These are phyloP conservation scores for Psix sp. DNA, from an alignment of 1,140 invertebrate genomes.

Conservation along the genomic window DNA sequence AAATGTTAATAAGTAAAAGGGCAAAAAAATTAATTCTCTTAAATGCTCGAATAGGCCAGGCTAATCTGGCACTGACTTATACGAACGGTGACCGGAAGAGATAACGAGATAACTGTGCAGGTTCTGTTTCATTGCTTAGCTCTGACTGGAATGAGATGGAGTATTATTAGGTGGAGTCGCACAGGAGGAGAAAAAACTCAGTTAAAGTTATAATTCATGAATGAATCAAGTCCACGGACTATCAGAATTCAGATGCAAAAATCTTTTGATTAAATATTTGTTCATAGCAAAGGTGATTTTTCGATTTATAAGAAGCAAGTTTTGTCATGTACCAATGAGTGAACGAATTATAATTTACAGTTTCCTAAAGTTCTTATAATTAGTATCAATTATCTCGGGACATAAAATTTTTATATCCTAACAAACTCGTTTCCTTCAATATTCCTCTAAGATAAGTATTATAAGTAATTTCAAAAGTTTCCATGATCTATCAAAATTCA, in stretches of 20 bases:
- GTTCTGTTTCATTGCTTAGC: constrained; percentile 43
- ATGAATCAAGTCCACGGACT: constrained; percentile 9
- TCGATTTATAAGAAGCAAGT: background rate
- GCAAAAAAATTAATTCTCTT: constrained; percentile 28
- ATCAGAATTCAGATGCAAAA: constrained; percentile 1
- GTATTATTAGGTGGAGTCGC: constrained; percentile 20
- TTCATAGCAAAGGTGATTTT: too few species aligned
- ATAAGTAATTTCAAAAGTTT: constrained; percentile 43
- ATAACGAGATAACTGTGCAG: constrained; percentile 48
- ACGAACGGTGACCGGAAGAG: constrained; percentile 41
- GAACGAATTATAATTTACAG: background rate
- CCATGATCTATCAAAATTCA: constrained; percentile 37
- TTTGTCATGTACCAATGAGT: background rate
- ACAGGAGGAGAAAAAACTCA: background rate
- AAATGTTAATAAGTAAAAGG: background rate
- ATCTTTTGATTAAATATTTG: constrained; percentile 12
- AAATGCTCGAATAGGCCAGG: constrained; percentile 33
- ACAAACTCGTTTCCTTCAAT: constrained; percentile 37
- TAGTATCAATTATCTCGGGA: constrained; percentile 20
- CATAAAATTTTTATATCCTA: constrained; percentile 6
- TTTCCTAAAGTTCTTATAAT: constrained; percentile 6
- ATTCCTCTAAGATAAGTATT: constrained; percentile 22
- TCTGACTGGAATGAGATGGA: constrained; percentile 29
- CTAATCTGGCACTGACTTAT: constrained; percentile 46
- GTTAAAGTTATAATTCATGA: constrained; percentile 33